Base-by-base conservation (phyloP, 2,113 vertebrate species). In the Aphyosemion australe region DNA sequence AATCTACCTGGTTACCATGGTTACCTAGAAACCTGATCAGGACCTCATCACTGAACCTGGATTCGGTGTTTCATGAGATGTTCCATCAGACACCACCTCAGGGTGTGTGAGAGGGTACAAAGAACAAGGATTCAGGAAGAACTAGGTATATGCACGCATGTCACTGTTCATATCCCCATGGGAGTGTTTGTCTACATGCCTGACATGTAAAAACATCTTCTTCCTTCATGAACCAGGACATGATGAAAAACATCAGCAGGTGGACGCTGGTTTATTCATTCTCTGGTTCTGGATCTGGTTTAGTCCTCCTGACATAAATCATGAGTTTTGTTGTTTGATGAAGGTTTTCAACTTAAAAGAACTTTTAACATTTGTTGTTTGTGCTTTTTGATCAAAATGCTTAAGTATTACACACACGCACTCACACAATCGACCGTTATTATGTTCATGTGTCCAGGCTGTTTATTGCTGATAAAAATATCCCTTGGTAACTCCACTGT, bases 11-110 rank as follows among this genome's bases (percentile, higher is more conserved):
- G 41, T 8, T 48, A 57, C 9, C 1, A 2, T 37, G 41, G 41
- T 1, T 48, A 57, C 9, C 1, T 1, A 49, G 48, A 2, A 41
- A 49, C 45, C 53, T 26, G 32, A 1, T 21, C 53, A 26, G 26
- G 26, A 26, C 26, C 26, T 26, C 26, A 26, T 26, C 26, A 26
- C 3, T 26, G 26, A 26, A 26, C 26, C 26, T 26, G 26, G 26
- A 26, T 5, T 5, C 3, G 26, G 5, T 26, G 0, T 2, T 26
- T 26, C 26, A 26, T 26, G 0, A 31, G 32, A 39, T 37, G 4
- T 37, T 37, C 34, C 34, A 37, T 37, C 34, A 37, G 34, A 37
- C 34, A 7, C 34, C 4, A 5, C 34, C 19, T 9, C 47, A 48
- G n/a, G 59, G 26, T 26, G 26, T 26, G 26, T 26, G 26, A 6